phyloP scores from a whole-genome alignment of 2,113 vertebrate species.

The Notiomystis cincta region DNA sequence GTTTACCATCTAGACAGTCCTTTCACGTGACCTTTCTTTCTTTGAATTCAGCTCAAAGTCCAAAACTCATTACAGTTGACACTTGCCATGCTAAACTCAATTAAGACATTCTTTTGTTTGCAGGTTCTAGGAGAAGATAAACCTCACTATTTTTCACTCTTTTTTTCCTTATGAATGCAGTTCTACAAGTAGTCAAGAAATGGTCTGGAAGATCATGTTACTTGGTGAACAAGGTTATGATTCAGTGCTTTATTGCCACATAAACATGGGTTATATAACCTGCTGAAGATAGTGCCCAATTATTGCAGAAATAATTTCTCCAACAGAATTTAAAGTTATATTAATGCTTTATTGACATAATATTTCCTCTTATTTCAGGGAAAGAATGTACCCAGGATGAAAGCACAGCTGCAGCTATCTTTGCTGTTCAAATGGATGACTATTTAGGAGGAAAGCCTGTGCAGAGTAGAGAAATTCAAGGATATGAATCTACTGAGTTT shows the following conservation, averaged over 20 bases:
- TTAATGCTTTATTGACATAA: not conserved
- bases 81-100: not conserved
- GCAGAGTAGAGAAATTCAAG: constrained; percentile 91
- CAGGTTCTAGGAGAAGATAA: not conserved
- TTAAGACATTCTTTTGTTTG: not conserved
- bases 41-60: not conserved
- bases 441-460: constrained; percentile 88
- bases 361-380: constrained; percentile 70
- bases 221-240: not conserved
- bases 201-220: not conserved
- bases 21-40: not conserved
- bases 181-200: not conserved
- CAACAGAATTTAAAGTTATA: not conserved
- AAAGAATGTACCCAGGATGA: constrained; percentile 92
- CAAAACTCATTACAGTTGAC: not conserved
- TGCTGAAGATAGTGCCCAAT: not conserved
- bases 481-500: constrained; percentile 84
- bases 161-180: not conserved
- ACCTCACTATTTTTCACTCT: not conserved
- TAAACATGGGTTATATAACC: not conserved
- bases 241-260: not conserved
- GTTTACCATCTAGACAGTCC: not conserved
- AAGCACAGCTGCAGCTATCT: constrained; percentile 88
- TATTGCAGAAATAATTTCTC: not conserved
- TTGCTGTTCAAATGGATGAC: constrained; percentile 90